Evolutionary conservation across 92 coral and sea anemone genomes (phyloP).

Genomic region (Chrysogorgia sp.): DNA sequence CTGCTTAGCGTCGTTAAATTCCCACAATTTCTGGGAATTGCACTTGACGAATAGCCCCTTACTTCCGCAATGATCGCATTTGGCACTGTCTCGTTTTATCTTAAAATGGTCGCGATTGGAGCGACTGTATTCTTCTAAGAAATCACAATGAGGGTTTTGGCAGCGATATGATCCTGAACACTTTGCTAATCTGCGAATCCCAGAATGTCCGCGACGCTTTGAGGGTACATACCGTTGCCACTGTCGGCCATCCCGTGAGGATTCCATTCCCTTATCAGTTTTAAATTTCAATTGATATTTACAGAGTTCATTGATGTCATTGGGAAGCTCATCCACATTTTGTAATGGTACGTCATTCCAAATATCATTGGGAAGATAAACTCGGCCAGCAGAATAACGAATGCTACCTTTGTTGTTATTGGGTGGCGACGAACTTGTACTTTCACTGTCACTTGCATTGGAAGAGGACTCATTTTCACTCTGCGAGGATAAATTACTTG

Average conservation of each 20-base stretch:
- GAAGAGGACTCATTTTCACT: neutral
- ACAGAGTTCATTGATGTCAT: constrained; percentile 1
- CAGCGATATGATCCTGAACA: constrained; percentile 41
- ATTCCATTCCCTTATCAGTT: constrained; percentile 6
- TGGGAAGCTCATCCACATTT: constrained; percentile 3
- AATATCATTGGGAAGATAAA: neutral
- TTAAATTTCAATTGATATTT: neutral
- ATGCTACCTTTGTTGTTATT: neutral
- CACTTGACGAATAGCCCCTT: neutral
- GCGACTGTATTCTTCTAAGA: constrained; percentile 8
- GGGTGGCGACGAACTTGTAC: neutral
- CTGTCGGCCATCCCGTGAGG: constrained; percentile 20
- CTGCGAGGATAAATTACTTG: neutral
- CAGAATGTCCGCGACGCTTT: constrained; percentile 35
- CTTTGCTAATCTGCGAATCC: constrained; percentile 44
- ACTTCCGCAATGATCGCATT: neutral
- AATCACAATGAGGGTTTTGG: constrained; percentile 34
- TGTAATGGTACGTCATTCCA: constrained; percentile 8
- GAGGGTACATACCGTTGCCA: constrained; percentile 50
- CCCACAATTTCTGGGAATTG: constrained; percentile 33
- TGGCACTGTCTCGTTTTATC: no score
- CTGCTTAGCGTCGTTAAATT: constrained; percentile 2
- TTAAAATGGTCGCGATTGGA: constrained; percentile 37
- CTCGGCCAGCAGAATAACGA: constrained; percentile 17
- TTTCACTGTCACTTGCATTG: neutral